Percentiles rank a stretch among this genome's conserved stretches.
phyloP scores from a whole-genome alignment of 2,113 vertebrate species.

The Sorex araneus region DNA sequence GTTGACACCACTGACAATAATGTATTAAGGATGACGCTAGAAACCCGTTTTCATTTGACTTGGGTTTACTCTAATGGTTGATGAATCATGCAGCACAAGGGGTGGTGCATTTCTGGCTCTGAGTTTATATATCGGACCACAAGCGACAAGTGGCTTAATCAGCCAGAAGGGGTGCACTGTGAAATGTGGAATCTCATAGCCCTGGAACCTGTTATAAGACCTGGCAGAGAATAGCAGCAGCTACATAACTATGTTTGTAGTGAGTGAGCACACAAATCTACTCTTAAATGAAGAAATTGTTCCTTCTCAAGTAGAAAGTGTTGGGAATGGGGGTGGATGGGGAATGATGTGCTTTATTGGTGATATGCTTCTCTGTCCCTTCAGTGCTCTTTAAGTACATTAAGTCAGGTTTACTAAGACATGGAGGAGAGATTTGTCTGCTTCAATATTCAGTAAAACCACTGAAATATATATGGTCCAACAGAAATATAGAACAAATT shows the following conservation, averaged over 20 bases:
- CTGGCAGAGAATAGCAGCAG: neutral
- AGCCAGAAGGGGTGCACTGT: neutral
- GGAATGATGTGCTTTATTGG: too few species aligned
- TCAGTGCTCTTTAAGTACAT: neutral
- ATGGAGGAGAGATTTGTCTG: neutral
- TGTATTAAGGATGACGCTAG: neutral
- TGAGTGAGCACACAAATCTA: constrained; percentile 15
- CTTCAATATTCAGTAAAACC: constrained; percentile 41
- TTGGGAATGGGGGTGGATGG: neutral
- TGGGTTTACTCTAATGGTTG: neutral
- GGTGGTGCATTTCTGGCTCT: neutral
- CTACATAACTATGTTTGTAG: constrained; percentile 40
- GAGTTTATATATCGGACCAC: neutral
- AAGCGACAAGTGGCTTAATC: neutral
- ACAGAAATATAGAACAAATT: neutral
- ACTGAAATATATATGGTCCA: neutral
- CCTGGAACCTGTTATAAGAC: neutral
- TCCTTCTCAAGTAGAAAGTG: constrained; percentile 3
- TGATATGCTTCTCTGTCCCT: neutral
- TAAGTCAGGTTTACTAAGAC: neutral
- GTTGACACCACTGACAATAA: neutral
- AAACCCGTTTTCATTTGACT: constrained; percentile 34
- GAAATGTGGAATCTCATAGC: neutral
- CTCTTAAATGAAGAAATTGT: constrained; percentile 46
- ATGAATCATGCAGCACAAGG: neutral